Evolutionary conservation across 2,113 vertebrate genomes (phyloP).

Genomic region (Gambusia affinis): DNA sequence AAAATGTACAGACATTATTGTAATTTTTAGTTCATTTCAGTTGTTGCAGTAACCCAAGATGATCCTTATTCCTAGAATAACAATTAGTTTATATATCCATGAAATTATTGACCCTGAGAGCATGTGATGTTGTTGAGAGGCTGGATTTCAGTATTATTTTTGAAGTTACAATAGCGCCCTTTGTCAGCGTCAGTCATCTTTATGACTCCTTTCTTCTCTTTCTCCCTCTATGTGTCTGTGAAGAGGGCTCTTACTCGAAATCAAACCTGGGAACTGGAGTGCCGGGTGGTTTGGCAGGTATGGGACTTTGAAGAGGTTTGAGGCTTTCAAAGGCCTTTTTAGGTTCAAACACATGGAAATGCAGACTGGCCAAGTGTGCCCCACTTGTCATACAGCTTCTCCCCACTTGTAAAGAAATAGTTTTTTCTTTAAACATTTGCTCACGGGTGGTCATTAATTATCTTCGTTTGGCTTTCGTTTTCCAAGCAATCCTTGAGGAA

Average conservation of each 20-base stretch:
- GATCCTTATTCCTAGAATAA: not conserved
- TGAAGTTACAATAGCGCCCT: constrained; percentile 59
- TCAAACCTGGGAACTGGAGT: constrained; percentile 43
- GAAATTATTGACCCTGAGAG: constrained; percentile 13
- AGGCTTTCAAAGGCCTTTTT: constrained; percentile 11
- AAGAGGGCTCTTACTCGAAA: constrained; percentile 60
- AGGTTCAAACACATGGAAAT: constrained; percentile 36
- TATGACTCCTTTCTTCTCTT: constrained; percentile 42
- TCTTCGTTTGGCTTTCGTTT: not conserved
- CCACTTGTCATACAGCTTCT: constrained; percentile 7
- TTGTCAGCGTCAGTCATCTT: constrained; percentile 66
- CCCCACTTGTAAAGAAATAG: not conserved
- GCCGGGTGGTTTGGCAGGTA: constrained; percentile 36
- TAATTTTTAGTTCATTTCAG: not conserved
- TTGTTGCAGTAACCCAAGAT: not conserved
- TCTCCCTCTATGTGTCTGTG: constrained; percentile 25
- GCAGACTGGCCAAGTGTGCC: not conserved
- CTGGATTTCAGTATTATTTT: constrained; percentile 41
- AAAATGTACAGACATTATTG: not conserved
- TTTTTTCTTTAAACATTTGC: constrained; percentile 6
- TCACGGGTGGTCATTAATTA: constrained; percentile 2
- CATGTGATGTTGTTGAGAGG: constrained; percentile 13
- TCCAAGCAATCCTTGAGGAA: constrained; percentile 13
- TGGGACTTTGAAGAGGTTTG: constrained; percentile 33
- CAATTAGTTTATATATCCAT: constrained; percentile 26